A percentile compares a stretch with the other conserved stretches of the same genome.
Evolutionary conservation across 2,888 invertebrate species (phyloP).

Genomic region (Epinotia brunnichana): DNA sequence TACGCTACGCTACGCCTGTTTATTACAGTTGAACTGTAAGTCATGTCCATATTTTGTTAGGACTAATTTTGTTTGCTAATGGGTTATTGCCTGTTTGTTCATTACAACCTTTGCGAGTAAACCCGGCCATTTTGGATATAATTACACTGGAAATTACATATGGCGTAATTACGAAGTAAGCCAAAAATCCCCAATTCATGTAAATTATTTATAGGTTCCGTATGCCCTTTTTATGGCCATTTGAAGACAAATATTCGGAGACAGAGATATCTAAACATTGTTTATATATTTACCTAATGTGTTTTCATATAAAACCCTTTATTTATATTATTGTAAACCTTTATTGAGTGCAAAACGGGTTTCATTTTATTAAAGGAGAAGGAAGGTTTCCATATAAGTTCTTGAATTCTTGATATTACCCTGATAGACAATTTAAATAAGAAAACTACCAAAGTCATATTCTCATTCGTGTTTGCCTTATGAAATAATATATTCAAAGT

Average conservation of each 20-base stretch:
- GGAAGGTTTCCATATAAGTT: background rate
- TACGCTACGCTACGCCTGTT: too few relatives aligned
- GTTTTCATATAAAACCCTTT: background rate
- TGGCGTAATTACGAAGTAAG: slow-evolving; percentile 26
- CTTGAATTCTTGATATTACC: background rate
- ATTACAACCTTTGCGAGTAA: slow-evolving; percentile 9
- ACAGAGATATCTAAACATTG: background rate
- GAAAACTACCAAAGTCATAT: background rate
- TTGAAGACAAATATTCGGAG: slow-evolving; percentile 22
- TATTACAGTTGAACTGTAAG: background rate
- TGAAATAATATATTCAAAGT: too few relatives aligned
- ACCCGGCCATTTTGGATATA: slow-evolving; percentile 18
- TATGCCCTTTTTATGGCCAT: background rate
- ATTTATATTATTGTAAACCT: background rate
- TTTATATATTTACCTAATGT: background rate
- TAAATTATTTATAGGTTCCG: slow-evolving; percentile 21
- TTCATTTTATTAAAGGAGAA: background rate
- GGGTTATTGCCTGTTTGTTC: slow-evolving; percentile 9
- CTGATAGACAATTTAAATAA: too few relatives aligned
- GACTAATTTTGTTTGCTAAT: slow-evolving; percentile 23
- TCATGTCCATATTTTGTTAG: slow-evolving; percentile 7
- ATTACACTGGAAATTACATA: slow-evolving; percentile 26
- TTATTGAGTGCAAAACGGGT: background rate
- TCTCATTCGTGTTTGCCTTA: background rate
- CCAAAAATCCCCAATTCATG: slow-evolving; percentile 19